Conservation (phyloP, 2,797 vertebrate genomes). For the Tragelaphus oryx region DNA sequence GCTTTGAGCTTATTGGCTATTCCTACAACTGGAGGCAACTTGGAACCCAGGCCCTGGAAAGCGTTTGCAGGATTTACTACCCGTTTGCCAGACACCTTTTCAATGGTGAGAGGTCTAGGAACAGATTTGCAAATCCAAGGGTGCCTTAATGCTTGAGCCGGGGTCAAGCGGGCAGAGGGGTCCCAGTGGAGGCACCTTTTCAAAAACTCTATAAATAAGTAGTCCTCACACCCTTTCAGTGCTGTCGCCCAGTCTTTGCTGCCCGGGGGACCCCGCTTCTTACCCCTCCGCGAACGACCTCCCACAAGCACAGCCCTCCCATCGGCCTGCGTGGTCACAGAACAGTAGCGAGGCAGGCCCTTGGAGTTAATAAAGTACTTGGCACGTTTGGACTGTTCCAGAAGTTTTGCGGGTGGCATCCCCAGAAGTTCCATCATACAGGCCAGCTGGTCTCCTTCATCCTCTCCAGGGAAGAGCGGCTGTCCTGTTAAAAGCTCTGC, state of each 20-base stretch:
- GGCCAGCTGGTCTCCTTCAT: conserved; percentile 96
- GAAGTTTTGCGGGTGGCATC: conserved; percentile 92
- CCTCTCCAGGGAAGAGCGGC: conserved; percentile 96
- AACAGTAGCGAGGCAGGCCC: conserved; percentile 97
- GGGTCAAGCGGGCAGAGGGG: conserved; percentile 90
- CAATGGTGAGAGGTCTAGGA: conserved; percentile 85
- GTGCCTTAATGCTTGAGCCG: conserved; percentile 92
- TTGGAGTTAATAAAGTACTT: conserved; percentile 99
- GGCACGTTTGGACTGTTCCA: conserved; percentile 94
- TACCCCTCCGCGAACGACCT: conserved; percentile 92
- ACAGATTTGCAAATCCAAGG: conserved; percentile 93
- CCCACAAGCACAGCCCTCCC: conserved; percentile 90
- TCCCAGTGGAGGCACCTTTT: conserved; percentile 98
- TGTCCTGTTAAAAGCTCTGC: conserved; percentile 96
- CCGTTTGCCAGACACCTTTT: conserved; percentile 87
- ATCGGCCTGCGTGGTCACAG: conserved; percentile 87
- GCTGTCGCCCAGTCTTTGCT: conserved; percentile 94
- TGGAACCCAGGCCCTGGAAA: conserved; percentile 92
- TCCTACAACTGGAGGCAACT: conserved; percentile 87
- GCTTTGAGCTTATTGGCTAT: conserved; percentile 92
- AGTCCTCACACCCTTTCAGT: conserved; percentile 95
- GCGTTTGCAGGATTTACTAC: conserved; percentile 87
- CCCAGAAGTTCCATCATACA: conserved; percentile 98
- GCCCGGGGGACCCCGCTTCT: conserved; percentile 91
- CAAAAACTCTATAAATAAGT: conserved; percentile 94